Percentiles rank a stretch among this genome's conserved stretches.
Evolutionary conservation across 2,797 vertebrate species (phyloP).

Genomic region (Serranus cabrilla): DNA sequence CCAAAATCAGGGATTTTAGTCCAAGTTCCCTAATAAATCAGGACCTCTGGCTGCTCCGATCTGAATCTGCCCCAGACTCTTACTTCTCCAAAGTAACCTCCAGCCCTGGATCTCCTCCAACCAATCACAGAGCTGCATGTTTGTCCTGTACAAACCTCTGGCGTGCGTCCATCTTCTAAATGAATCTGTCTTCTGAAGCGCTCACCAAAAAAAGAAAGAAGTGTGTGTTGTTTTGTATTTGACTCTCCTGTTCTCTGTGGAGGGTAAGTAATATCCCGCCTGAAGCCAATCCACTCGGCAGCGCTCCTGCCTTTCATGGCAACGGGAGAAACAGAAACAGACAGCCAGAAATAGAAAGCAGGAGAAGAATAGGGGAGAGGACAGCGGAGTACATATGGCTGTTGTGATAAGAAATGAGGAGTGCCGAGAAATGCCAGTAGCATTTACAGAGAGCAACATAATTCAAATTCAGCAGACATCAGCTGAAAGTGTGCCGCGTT

Average conservation of each 20-base stretch:
- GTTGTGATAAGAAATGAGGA: slow-evolving; percentile 73
- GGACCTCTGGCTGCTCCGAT: slow-evolving; percentile 31
- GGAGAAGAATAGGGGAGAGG: slow-evolving; percentile 58
- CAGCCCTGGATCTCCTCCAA: slow-evolving; percentile 52
- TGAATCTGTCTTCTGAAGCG: slow-evolving; percentile 57
- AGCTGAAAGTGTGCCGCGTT: slow-evolving; percentile 41
- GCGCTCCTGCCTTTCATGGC: slow-evolving; percentile 59
- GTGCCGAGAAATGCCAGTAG: slow-evolving; percentile 42
- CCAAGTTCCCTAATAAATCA: slow-evolving; percentile 26
- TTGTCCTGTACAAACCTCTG: slow-evolving; percentile 50
- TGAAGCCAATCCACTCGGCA: slow-evolving; percentile 62
- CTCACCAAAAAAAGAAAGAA: slow-evolving; percentile 17
- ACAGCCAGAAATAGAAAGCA: slow-evolving; percentile 68
- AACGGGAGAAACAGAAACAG: slow-evolving; percentile 59
- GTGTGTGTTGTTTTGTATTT: slow-evolving; percentile 15
- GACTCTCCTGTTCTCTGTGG: slow-evolving; percentile 24
- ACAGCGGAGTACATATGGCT: slow-evolving; percentile 65
- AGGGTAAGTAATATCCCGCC: slow-evolving; percentile 61
- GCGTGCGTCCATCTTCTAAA: slow-evolving; percentile 64
- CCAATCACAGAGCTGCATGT: slow-evolving; percentile 42
- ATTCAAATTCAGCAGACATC: slow-evolving; percentile 65
- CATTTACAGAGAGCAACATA: slow-evolving; percentile 40
- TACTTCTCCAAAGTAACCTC: slow-evolving; percentile 56
- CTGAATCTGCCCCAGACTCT: slow-evolving; percentile 56
- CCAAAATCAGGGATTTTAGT: slow-evolving; percentile 1